Conservation (phyloP, 2,888 invertebrate species). For the Ferrisia virgata region DNA sequence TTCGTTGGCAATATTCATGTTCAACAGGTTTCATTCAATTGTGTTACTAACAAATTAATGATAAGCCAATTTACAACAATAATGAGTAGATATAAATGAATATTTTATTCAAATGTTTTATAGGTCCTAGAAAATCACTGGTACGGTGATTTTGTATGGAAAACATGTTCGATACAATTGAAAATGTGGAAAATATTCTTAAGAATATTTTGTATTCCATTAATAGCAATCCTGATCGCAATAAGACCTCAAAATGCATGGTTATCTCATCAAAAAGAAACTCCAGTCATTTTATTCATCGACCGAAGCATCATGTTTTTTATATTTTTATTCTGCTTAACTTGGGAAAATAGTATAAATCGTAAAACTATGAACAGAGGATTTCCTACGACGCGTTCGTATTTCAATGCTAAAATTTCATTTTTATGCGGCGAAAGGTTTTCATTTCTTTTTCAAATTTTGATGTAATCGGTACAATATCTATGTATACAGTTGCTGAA, state of each 20-base stretch:
- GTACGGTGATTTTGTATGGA: constrained; percentile 64
- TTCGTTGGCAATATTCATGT: constrained; percentile 75
- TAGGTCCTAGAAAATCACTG: constrained; percentile 61
- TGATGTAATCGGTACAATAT: neutral
- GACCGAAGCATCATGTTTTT: constrained; percentile 35
- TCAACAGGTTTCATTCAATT: constrained; percentile 55
- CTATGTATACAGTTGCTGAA: constrained; percentile 16
- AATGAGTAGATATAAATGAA: no score
- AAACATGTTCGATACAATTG: constrained; percentile 54
- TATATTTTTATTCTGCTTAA: constrained; percentile 36
- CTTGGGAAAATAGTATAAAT: constrained; percentile 39
- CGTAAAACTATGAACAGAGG: constrained; percentile 33
- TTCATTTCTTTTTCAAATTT: neutral
- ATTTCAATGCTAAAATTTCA: neutral
- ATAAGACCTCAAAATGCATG: neutral
- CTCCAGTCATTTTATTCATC: constrained; percentile 44
- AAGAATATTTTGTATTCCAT: neutral
- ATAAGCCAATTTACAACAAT: neutral
- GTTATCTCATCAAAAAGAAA: neutral
- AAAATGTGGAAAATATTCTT: neutral
- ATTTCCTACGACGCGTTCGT: neutral
- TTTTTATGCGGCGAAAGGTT: neutral
- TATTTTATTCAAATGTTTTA: neutral
- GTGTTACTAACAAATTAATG: neutral
- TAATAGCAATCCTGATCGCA: neutral